Evolutionary conservation across 2,888 invertebrate species (phyloP), one percentile per base, ranked within the genome.

Genomic region (Thymelicus lineola): DNA sequence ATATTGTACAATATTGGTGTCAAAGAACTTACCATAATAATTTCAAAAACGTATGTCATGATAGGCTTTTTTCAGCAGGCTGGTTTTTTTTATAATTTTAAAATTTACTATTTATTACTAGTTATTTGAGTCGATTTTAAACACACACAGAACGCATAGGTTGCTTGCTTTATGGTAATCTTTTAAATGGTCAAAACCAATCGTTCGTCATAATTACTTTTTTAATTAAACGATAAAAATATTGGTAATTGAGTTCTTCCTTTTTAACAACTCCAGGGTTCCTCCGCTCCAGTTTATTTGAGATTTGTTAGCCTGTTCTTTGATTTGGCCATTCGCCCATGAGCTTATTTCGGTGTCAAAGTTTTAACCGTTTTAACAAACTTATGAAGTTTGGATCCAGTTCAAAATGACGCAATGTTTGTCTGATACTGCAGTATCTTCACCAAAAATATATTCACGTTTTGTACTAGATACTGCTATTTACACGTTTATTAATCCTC

Each of bases 351-450:
- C 60, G 66, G 60, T 53, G 66, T 66, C 59, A 66, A 60, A 66
- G 50, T 66, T 66, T 59, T 28, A 66, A 60, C 59, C 66, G 42
- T 66, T 66, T 50, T 59, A 66, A 59, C 58, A 59, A 66, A 66
- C 48, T 66, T 66, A 58, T 66, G 58, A 59, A 66, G 58, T 66
- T 66, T 35, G 36, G 48, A 66, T 58, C 17, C 35, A 66, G 46
- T 59, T 46, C 35, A 46, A 58, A 58, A 59, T 57, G 57, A n/a
- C 36, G 46, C 36, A 46, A 46, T 58, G 66, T 66, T 20, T 53
- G 57, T 28, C 12, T n/a, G 57, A 57, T 57, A 57, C 57, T 57
- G 57, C 57, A 36, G 57, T 57, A 20, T 57, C 28, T 57, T 57
- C 7, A 36, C 57, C 35, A 36, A 36, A 10, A 35, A 35, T 36